These are phyloP conservation scores for Campoletis sonorensis DNA, from an alignment of 1,140 invertebrate species.

Conservation along the genomic window DNA sequence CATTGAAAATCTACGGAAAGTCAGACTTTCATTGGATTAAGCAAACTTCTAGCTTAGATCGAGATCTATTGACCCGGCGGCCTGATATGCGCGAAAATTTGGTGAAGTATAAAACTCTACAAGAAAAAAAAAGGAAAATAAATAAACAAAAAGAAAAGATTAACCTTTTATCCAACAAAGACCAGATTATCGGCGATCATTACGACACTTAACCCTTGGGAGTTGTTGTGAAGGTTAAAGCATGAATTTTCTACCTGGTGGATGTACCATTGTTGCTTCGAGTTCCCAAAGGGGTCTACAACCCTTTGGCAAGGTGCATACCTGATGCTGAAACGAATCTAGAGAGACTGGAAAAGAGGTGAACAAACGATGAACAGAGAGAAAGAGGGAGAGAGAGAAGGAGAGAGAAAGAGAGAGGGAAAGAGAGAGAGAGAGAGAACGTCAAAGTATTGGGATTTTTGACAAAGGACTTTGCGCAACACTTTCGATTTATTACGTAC, in stretches of 20 bases:
- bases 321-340: constrained; percentile 35
- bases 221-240: constrained; percentile 39
- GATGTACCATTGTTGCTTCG: constrained; percentile 34
- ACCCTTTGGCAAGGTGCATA: constrained; percentile 52
- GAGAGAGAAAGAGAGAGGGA: background rate
- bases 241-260: constrained; percentile 51
- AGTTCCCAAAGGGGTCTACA: constrained; percentile 35
- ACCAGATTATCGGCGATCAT: constrained; percentile 58
- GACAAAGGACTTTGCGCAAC: background rate
- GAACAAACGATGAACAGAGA: background rate
- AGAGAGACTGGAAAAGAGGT: background rate
- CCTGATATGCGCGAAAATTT: background rate
- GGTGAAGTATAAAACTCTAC: background rate
- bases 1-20: too few relatives aligned
- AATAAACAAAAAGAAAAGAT: constrained; percentile 36
- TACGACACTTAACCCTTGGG: constrained; percentile 55
- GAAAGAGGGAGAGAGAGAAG: too few relatives aligned
- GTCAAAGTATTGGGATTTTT: background rate
- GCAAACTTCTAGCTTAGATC: background rate
- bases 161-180: constrained; percentile 44
- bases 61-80: background rate
- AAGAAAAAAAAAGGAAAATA: constrained; percentile 16
- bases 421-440: background rate
- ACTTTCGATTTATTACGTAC: background rate
- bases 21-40: too few relatives aligned